These are phyloP conservation scores for Balaeniceps rex DNA, from an alignment of 2,113 vertebrate genomes.

Conservation along the genomic window DNA sequence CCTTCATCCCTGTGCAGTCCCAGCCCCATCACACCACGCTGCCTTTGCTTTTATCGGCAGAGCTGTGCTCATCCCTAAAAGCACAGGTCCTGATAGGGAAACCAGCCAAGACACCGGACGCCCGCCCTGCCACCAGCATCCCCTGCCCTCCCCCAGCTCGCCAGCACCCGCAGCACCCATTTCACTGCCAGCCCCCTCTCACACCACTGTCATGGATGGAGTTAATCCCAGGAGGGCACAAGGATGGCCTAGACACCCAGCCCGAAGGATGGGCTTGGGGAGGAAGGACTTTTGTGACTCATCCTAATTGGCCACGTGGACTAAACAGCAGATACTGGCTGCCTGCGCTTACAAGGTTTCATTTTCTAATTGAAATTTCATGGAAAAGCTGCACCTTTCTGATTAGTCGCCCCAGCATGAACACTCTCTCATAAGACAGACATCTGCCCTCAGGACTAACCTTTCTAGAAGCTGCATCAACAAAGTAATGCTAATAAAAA, in stretches of 20 bases:
- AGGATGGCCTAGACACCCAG: not conserved
- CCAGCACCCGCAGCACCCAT: not conserved
- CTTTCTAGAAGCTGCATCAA: constrained; percentile 75
- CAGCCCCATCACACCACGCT: not conserved
- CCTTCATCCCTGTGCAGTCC: not conserved
- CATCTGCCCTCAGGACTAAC: constrained; percentile 75
- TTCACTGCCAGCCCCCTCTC: not conserved
- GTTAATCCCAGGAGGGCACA: not conserved
- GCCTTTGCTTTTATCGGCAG: not conserved
- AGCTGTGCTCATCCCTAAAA: not conserved
- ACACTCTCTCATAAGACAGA: constrained; percentile 63
- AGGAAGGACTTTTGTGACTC: constrained; percentile 12
- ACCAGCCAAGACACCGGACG: not conserved
- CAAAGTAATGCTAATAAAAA: constrained; percentile 82
- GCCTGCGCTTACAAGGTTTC: constrained; percentile 15
- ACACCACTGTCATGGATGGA: not conserved
- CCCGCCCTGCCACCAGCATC: not conserved
- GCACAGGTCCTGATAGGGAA: not conserved
- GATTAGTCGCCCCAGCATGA: constrained; percentile 45
- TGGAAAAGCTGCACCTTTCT: constrained; percentile 46
- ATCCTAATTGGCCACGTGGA: not conserved
- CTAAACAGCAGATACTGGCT: not conserved
- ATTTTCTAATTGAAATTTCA: constrained; percentile 68
- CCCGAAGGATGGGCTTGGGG: not conserved
- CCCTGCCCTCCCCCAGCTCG: not conserved